Evolutionary conservation across 2,888 invertebrate species (phyloP).

Genomic region (Carpatolechia fugitivella): DNA sequence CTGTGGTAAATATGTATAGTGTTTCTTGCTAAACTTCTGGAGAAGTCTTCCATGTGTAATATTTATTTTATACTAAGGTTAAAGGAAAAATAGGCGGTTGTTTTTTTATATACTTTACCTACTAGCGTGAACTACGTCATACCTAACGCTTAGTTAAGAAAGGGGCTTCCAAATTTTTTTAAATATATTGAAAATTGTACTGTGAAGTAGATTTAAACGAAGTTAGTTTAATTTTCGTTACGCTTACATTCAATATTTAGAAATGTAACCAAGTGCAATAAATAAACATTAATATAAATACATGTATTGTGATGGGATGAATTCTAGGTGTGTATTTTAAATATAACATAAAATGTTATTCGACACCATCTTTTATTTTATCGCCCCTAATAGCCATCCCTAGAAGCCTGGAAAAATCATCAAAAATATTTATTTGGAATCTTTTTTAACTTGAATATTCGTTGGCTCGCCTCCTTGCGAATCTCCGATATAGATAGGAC

Average conservation of each 20-base stretch:
- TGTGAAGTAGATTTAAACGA: background rate
- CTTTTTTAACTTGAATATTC: too few species aligned
- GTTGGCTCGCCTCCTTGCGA: too few species aligned
- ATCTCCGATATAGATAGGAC: too few species aligned
- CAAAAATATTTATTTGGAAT: background rate
- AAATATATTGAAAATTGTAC: background rate
- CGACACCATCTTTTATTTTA: constrained; percentile 45
- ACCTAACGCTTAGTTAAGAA: background rate
- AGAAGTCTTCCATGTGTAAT: too few species aligned
- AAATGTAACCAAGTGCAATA: constrained; percentile 69
- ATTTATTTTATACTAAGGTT: too few species aligned
- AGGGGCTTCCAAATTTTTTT: background rate
- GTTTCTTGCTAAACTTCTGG: too few species aligned
- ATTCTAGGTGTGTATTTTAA: constrained; percentile 77
- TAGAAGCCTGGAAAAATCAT: background rate
- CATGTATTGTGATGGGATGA: constrained; percentile 69
- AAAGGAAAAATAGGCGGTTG: too few species aligned
- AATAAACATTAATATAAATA: constrained; percentile 57
- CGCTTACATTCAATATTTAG: constrained; percentile 42
- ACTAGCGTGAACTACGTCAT: too few species aligned
- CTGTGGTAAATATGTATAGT: too few species aligned
- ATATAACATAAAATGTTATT: constrained; percentile 76
- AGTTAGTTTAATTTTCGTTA: constrained; percentile 7
- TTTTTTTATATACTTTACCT: too few species aligned
- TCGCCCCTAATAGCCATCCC: background rate